Percentiles rank a stretch among this genome's conserved stretches.
Evolutionary conservation across 1,140 invertebrate genomes (phyloP).

Genomic region (Drusus annulatus): DNA sequence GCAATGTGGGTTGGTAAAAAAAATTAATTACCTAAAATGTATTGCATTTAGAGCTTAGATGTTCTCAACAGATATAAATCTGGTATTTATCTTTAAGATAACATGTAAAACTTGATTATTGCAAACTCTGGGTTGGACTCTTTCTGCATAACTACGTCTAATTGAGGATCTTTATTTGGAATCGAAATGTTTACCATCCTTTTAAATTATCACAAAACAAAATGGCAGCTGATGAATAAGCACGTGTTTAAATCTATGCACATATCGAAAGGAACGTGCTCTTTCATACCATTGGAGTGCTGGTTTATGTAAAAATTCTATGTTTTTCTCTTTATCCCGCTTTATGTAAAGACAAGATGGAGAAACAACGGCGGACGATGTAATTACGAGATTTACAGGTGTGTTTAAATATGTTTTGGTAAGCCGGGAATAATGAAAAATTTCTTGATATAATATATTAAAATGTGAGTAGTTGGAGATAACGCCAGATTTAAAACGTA

Average conservation of each 20-base stretch:
- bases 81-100: too few relatives aligned
- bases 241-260: not conserved
- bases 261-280: not conserved
- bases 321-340: not conserved
- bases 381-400: not conserved
- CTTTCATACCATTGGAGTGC: not conserved
- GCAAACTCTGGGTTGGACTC: too few relatives aligned
- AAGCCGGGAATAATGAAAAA: too few relatives aligned
- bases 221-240: slow-evolving; percentile 5
- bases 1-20: too few relatives aligned
- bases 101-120: too few relatives aligned
- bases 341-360: not conserved
- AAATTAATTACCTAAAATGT: too few relatives aligned
- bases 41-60: too few relatives aligned
- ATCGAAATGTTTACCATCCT: not conserved
- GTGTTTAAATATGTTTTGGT: slow-evolving; percentile 5
- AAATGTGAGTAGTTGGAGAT: too few relatives aligned
- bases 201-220: slow-evolving; percentile 18
- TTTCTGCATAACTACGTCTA: too few relatives aligned
- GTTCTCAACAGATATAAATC: too few relatives aligned
- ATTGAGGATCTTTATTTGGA: slow-evolving; percentile 13
- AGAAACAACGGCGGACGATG: not conserved
- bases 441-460: too few relatives aligned
- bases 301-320: slow-evolving; percentile 11
- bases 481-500: too few relatives aligned